Percentiles rank a stretch among this genome's conserved stretches.
phyloP scores from a whole-genome alignment of 2,797 vertebrate genomes.

The Lindbergichthys nudifrons region DNA sequence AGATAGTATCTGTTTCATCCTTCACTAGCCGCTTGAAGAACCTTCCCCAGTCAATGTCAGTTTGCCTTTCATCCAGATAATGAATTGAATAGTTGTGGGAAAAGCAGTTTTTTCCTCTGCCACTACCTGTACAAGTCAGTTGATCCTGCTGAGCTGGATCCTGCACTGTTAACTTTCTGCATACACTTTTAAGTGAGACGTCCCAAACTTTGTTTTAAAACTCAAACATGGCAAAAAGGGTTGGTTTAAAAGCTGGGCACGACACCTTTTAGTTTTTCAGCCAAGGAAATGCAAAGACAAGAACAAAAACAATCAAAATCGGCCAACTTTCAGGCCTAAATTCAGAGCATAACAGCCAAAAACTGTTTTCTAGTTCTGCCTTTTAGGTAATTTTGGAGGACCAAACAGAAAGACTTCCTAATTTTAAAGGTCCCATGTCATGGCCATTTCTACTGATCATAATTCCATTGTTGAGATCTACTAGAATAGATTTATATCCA shows the following conservation, averaged over 20 bases:
- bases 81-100: conserved; percentile 36
- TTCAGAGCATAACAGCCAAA: too few species aligned
- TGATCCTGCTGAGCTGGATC: conserved; percentile 30
- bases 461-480: too few species aligned
- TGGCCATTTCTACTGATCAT: too few species aligned
- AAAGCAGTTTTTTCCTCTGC: conserved; percentile 20
- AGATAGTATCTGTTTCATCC: conserved; percentile 50
- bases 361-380: too few species aligned
- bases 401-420: too few species aligned
- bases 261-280: too few species aligned
- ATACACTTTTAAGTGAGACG: conserved; percentile 17
- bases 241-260: neutral
- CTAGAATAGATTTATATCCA: too few species aligned
- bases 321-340: too few species aligned
- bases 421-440: too few species aligned
- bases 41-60: conserved; percentile 49
- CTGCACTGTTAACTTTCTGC: neutral
- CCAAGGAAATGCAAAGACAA: too few species aligned
- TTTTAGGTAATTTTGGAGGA: too few species aligned
- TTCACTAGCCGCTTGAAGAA: conserved; percentile 46
- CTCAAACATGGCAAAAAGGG: neutral
- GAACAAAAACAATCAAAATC: too few species aligned
- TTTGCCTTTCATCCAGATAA: conserved; percentile 57
- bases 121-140: conserved; percentile 20
- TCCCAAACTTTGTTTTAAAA: conserved; percentile 12